These are phyloP conservation scores for Andricus grossulariae DNA, from an alignment of 1,140 invertebrate genomes.

Conservation along the genomic window DNA sequence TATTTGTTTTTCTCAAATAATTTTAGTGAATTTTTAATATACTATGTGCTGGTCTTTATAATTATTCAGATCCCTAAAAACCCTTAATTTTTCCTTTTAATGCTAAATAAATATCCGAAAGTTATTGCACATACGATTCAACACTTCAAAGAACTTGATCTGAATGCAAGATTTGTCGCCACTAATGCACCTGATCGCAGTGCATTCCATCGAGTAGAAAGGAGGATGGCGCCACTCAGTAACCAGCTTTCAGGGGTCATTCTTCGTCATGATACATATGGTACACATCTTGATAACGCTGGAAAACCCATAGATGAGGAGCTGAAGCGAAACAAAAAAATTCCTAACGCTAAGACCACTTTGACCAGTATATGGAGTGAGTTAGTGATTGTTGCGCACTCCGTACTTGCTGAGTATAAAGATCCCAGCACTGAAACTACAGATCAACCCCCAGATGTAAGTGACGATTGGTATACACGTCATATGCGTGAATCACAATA, in stretches of 20 bases:
- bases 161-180: conserved; percentile 69
- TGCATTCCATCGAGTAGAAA: background rate
- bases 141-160: conserved; percentile 55
- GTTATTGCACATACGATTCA: conserved; percentile 55
- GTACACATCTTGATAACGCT: background rate
- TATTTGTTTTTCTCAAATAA: no score
- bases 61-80: no score
- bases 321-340: background rate
- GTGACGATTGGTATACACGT: conserved; percentile 14
- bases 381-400: background rate
- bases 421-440: background rate
- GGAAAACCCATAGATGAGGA: background rate
- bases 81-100: background rate
- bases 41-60: conserved; percentile 39
- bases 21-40: no score
- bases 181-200: conserved; percentile 58
- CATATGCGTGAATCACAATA: conserved; percentile 33
- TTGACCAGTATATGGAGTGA: background rate
- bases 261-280: background rate
- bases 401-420: background rate
- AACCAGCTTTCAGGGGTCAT: background rate
- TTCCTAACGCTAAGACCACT: background rate
- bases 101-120: conserved; percentile 54
- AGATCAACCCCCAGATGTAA: background rate
- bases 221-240: background rate